Evolutionary conservation across 2,797 vertebrate genomes (phyloP), one percentile per base, ranked within the genome.

Genomic region (Chaetophractus vellerosus): DNA sequence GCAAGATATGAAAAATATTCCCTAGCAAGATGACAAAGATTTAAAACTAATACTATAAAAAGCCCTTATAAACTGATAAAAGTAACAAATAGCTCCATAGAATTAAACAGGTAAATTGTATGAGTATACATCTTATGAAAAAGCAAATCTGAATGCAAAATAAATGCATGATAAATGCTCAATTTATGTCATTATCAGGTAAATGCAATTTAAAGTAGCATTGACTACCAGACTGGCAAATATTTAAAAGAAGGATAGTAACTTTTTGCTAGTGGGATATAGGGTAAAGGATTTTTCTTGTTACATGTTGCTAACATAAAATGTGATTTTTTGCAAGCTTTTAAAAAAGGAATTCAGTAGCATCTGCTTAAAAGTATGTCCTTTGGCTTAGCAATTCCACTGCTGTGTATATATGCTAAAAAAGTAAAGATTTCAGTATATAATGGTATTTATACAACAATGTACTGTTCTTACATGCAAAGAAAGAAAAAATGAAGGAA

Each of bases 171-270:
- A 88, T 36, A 83, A 92, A 76, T 91, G 41, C 23, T 88, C 33
- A 41, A 88, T 45, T 50, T 76, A 33, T 41, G 78, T 45, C 61
- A 82, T 87, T 88, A 28, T 91, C 11, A 50, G 41, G 26, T 16
- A 95, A 88, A 83, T 88, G 23, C n/a, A 83, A 83, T 88, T 76
- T 95, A 76, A 88, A 91, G 50, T 81, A 75, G 59, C 82, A 78
- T 31, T 61, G 63, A 63, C 41, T 24, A 45, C 28, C 16, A 88
- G 61, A 69, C 12, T 10, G 28, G 50, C 16, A 88, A 87, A 91
- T 14, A 16, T 88, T 76, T 68, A 69, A 38, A 61, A 69, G 63
- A 83, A 75, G 57, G 23, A 41, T 92, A 76, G 52, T 45, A 74
- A 4, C 21, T 91, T 91, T 88, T 55, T 76, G n/a, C 61, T 59